Evolutionary conservation across 2,888 invertebrate species (phyloP).

Genomic region (Pollenia labialis): DNA sequence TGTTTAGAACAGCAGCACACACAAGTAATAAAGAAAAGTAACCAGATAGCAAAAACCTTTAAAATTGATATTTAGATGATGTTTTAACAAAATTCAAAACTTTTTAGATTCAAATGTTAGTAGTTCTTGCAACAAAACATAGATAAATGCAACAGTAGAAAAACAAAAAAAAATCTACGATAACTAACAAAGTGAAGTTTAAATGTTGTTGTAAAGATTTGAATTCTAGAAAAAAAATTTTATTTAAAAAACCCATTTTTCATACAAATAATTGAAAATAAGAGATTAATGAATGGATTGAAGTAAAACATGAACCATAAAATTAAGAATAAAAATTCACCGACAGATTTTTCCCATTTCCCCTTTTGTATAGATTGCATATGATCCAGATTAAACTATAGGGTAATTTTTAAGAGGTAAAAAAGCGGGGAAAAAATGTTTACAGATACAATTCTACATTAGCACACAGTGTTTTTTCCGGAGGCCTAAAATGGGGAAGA

Average conservation of each 20-base stretch:
- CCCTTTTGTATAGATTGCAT: too few relatives aligned
- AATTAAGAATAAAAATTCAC: too few relatives aligned
- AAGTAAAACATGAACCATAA: too few relatives aligned
- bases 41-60: background rate
- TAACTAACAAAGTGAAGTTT: conserved; percentile 62
- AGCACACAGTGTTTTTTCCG: too few relatives aligned
- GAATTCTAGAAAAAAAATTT: conserved; percentile 35
- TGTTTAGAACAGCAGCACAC: conserved; percentile 46
- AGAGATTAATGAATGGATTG: too few relatives aligned
- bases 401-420: too few relatives aligned
- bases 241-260: background rate
- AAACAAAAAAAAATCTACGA: conserved; percentile 42
- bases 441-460: too few relatives aligned
- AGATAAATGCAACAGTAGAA: conserved; percentile 41
- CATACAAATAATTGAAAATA: background rate
- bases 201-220: conserved; percentile 42
- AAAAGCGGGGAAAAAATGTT: too few relatives aligned
- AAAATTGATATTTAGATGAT: conserved; percentile 37
- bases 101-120: conserved; percentile 55
- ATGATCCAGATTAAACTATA: too few relatives aligned
- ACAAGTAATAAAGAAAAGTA: conserved; percentile 32
- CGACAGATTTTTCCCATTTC: too few relatives aligned
- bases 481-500: too few relatives aligned
- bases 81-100: conserved; percentile 55
- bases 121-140: conserved; percentile 33